Conservation (phyloP, 1,140 invertebrate genomes). For the Drosophila melanogaster region Release_6_plus_ISO1_MT NT_033777.3:31869001-31869500, state of each 20-base stretch:
- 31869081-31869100: conserved; percentile 56
- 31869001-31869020: conserved; percentile 78
- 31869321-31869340: conserved; percentile 24
- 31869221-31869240: conserved; percentile 50
- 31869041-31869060: conserved; percentile 75
- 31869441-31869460: conserved; percentile 34
- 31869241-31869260: conserved; percentile 42
- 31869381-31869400: conserved; percentile 80
- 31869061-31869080: conserved; percentile 51
- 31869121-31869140: conserved; percentile 30
- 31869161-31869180: conserved; percentile 59
- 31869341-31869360: conserved; percentile 50
- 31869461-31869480: conserved; percentile 14
- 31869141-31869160: conserved; percentile 75
- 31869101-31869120: not conserved
- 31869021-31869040: conserved; percentile 77
- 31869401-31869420: conserved; percentile 67
- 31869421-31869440: conserved; percentile 60
- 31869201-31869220: conserved; percentile 63
- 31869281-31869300: conserved; percentile 62
- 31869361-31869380: conserved; percentile 64
- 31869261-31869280: conserved; percentile 35
- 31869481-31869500: conserved; percentile 25
- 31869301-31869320: conserved; percentile 30
- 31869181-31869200: conserved; percentile 60